Base-by-base conservation (phyloP, 2,797 vertebrate genomes). In the Poecilia wingei region DNA sequence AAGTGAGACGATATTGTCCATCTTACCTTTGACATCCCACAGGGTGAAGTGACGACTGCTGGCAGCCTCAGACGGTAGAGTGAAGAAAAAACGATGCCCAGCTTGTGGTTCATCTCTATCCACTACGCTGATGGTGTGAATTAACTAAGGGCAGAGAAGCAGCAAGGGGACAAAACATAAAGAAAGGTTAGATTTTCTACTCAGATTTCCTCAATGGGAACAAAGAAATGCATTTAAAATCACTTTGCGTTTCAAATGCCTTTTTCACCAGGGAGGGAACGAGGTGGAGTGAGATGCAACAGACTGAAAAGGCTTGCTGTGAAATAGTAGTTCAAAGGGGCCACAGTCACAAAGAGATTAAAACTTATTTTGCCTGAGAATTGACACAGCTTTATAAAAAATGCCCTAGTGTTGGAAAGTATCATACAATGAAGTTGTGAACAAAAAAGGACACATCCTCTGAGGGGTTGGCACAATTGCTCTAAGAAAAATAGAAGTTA, bases 111-210 rank as follows among this genome's bases (percentile, higher is more conserved):
- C 98, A 0, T 99, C 98, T 73, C 95, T 94, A 90, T 99, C 98
- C 91, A 99, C 97, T 36, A 99, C 98, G 0, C 98, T 99, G 95
- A 99, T 97, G 76, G 97, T 99, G 94, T 99, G 98, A 94, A 99
- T 98, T 82, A 99, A 95, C 98, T 99, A 83, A 10, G 20, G 76
- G 77, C 28, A 76, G 7, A 72, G 16, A 80, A 39, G 70, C 57
- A 36, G 47, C 20, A 71, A 39, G 84, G 36, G 71, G 69, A 64
- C 49, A 46, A 31, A 14, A 2, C 66, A 55, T 82, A 41, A 72
- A 47, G 18, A 76, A 55, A 31, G 79, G 70, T 66, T 80, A 85
- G 57, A 86, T 79, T 82, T 74, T 78, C 31, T 8, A 33, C 69
- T 90, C 47, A 78, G 79, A 88, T 85, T 36, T 46, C 43, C 57